Evolutionary conservation across 2,888 invertebrate species (phyloP).

Genomic region (Chamaedrilus cognettii): DNA sequence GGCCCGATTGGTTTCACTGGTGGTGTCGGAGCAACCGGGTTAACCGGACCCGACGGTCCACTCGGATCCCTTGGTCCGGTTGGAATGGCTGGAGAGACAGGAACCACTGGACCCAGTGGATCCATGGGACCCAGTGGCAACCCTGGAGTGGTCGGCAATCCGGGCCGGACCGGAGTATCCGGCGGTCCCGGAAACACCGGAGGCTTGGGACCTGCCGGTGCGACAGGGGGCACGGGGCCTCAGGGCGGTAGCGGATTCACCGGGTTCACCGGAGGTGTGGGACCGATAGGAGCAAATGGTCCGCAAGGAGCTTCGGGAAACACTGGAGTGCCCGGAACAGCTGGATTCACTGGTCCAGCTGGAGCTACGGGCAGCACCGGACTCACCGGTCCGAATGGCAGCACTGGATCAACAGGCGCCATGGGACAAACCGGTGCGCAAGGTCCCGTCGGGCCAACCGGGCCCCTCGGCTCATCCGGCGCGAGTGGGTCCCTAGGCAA

Average conservation of each 20-base stretch:
- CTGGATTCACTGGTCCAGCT: neutral
- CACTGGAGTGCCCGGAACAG: neutral
- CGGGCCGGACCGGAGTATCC: no score
- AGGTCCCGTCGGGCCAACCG: conserved; percentile 25
- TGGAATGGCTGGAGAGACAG: conserved; percentile 13
- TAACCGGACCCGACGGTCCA: conserved; percentile 23
- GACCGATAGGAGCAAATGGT: neutral
- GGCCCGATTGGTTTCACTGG: no score
- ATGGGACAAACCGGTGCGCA: conserved; percentile 22
- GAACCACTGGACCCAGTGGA: neutral
- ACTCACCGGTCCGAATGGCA: no score
- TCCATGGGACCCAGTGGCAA: neutral
- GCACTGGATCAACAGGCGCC: conserved; percentile 18
- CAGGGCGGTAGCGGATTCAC: no score
- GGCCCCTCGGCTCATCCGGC: conserved; percentile 27
- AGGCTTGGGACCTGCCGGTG: no score
- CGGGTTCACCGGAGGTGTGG: neutral
- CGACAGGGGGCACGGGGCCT: conserved; percentile 4
- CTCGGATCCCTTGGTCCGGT: conserved; percentile 11
- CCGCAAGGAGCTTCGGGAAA: neutral
- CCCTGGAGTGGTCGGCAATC: no score
- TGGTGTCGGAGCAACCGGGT: no score
- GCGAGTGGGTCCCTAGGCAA: conserved; percentile 22
- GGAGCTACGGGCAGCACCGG: conserved; percentile 7
- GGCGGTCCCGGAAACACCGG: no score